A percentile compares a stretch with the other conserved stretches of the same genome.
Evolutionary conservation across 2,797 vertebrate species (phyloP).

Genomic region (Ataeniobius toweri): DNA sequence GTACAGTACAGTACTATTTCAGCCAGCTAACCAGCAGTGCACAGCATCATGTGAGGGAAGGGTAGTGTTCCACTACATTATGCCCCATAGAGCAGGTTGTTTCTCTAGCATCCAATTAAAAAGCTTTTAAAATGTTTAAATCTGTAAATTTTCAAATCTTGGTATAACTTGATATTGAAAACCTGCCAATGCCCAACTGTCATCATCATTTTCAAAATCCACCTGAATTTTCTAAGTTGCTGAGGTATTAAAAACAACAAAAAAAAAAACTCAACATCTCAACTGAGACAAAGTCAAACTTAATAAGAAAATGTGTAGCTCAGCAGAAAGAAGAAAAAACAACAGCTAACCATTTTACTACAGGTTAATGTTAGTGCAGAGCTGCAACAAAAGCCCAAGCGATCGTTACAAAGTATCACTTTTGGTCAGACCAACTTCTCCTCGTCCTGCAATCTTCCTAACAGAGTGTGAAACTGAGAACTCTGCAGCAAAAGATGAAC

Average conservation of each 20-base stretch:
- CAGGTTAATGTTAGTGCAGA: constrained; percentile 41
- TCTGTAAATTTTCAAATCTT: not conserved
- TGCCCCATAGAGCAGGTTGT: too few species aligned
- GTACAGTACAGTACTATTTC: not conserved
- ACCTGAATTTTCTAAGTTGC: not conserved
- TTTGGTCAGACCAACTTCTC: constrained; percentile 40
- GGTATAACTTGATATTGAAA: not conserved
- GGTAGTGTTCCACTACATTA: too few species aligned
- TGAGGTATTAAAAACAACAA: not conserved
- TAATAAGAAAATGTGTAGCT: constrained; percentile 49
- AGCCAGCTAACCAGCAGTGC: not conserved
- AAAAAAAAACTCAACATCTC: not conserved
- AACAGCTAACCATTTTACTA: constrained; percentile 28
- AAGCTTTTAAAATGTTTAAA: not conserved
- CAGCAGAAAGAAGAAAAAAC: constrained; percentile 28
- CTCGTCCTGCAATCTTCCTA: constrained; percentile 48
- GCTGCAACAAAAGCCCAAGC: constrained; percentile 45
- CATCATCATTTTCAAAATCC: not conserved
- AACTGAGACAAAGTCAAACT: constrained; percentile 34
- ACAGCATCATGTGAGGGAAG: not conserved
- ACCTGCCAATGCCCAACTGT: not conserved
- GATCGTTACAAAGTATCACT: constrained; percentile 47
- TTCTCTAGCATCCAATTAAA: not conserved
- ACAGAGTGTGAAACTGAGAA: constrained; percentile 55
- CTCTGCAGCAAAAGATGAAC: constrained; percentile 6